Evolutionary conservation across 2,113 vertebrate genomes (phyloP).

Genomic region (Eretmochelys imbricata): DNA sequence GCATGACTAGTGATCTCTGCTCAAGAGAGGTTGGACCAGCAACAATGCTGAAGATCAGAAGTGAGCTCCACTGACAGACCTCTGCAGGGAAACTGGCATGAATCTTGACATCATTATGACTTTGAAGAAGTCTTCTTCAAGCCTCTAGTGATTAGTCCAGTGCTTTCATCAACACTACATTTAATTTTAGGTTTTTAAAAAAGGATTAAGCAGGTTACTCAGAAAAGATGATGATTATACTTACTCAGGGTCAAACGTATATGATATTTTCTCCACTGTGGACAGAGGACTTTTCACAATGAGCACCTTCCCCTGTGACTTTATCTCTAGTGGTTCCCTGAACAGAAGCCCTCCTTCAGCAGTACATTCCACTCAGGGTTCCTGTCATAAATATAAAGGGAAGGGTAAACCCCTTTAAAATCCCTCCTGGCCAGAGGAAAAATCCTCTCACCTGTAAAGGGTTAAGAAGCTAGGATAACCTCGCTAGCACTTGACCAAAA

Average conservation of each 20-base stretch:
- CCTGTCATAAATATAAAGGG: too few relatives aligned
- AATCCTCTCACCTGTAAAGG: too few relatives aligned
- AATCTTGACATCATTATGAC: neutral
- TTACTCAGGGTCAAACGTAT: neutral
- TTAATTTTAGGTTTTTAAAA: neutral
- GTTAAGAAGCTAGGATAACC: too few relatives aligned
- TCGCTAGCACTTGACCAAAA: too few relatives aligned
- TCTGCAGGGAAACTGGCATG: neutral
- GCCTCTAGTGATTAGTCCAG: neutral
- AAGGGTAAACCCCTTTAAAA: too few relatives aligned
- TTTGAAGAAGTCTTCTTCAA: neutral
- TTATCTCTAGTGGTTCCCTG: neutral
- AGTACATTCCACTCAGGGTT: neutral
- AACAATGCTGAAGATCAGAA: neutral
- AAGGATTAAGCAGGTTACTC: neutral
- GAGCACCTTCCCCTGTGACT: neutral
- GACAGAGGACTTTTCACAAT: neutral
- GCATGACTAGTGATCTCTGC: neutral
- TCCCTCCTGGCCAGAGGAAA: too few relatives aligned
- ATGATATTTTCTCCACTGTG: neutral
- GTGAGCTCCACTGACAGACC: neutral
- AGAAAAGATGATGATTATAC: neutral
- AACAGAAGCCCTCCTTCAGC: neutral
- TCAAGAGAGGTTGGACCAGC: neutral
- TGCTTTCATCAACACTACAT: neutral